These are phyloP conservation scores for Chrysotoxum bicinctum DNA, from an alignment of 2,888 invertebrate species.

Conservation along the genomic window DNA sequence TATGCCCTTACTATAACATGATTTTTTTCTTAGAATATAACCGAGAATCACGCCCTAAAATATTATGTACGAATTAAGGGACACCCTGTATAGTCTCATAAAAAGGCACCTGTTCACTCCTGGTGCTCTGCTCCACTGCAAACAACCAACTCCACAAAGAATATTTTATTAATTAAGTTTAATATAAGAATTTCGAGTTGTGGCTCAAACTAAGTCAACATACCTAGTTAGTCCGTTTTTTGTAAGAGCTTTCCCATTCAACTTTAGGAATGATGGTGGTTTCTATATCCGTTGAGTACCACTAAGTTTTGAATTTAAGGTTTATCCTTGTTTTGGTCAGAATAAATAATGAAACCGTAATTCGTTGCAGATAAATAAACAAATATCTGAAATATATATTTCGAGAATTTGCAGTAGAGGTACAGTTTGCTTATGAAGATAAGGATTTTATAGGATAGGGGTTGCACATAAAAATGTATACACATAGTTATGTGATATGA, in stretches of 20 bases:
- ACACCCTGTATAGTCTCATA: constrained; percentile 5
- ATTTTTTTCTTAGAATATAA: no score
- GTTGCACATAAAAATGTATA: neutral
- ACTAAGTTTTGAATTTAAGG: neutral
- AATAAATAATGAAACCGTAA: constrained; percentile 51
- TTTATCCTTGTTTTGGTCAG: constrained; percentile 22
- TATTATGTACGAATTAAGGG: no score
- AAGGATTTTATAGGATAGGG: neutral
- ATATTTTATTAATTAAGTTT: constrained; percentile 59
- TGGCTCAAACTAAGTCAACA: constrained; percentile 57
- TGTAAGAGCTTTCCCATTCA: constrained; percentile 36
- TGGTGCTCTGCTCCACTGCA: constrained; percentile 7
- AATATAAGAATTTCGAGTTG: constrained; percentile 46
- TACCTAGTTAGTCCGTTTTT: neutral
- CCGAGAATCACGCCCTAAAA: no score
- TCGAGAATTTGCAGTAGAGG: constrained; percentile 24
- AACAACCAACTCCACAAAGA: constrained; percentile 22
- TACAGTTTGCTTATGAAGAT: constrained; percentile 8
- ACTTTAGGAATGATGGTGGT: constrained; percentile 8
- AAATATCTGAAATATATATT: constrained; percentile 29
- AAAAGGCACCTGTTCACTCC: constrained; percentile 34
- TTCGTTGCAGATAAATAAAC: constrained; percentile 34
- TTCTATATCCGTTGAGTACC: constrained; percentile 7
- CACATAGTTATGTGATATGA: neutral
- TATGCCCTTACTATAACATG: no score